These are phyloP conservation scores for Threskiornis aethiopicus DNA, from an alignment of 2,797 vertebrate species.

Conservation along the genomic window DNA sequence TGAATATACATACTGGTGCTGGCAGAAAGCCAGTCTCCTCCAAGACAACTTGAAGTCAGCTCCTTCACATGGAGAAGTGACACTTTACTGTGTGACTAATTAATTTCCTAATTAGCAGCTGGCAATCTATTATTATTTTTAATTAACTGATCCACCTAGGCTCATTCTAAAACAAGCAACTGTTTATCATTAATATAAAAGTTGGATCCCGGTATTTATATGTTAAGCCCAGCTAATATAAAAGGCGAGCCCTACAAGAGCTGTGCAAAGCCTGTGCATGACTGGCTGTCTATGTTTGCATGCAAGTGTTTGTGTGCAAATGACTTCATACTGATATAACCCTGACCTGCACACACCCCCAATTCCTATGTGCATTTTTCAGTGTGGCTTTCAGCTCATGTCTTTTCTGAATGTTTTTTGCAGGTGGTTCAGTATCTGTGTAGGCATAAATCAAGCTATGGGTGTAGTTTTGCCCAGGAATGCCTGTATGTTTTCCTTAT, in stretches of 20 bases:
- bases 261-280: not conserved
- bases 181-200: not conserved
- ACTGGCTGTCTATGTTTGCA: not conserved
- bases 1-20: not conserved
- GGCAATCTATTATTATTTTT: slow-evolving; percentile 7
- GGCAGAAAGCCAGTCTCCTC: not conserved
- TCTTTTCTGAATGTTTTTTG: not conserved
- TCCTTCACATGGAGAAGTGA: not conserved
- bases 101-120: slow-evolving; percentile 26
- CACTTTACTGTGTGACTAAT: not conserved
- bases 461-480: not conserved
- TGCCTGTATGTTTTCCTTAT: not conserved
- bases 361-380: not conserved
- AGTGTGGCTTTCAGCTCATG: not conserved
- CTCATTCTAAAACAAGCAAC: not conserved
- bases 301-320: not conserved
- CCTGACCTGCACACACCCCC: rapidly evolving
- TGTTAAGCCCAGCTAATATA: not conserved
- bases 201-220: not conserved
- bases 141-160: not conserved
- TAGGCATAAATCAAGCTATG: not conserved
- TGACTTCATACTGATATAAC: not conserved
- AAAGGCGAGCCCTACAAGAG: not conserved
- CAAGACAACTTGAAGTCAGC: not conserved
- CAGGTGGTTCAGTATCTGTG: not conserved